Evolutionary conservation across 2,888 invertebrate species (phyloP).

Genomic region (Rhyacophila evoluta): DNA sequence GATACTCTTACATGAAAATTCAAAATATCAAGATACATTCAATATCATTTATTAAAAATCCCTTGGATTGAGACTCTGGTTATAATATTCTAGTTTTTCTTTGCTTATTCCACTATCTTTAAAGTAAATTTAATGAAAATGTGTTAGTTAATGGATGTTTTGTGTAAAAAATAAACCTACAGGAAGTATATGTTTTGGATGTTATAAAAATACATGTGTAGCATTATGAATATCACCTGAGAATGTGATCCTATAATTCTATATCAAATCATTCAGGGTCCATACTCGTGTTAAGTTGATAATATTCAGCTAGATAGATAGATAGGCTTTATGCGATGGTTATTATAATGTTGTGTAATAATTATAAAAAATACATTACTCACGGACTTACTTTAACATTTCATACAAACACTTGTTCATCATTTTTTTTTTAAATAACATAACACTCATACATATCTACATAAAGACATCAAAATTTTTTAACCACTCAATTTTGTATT

Average conservation of each 20-base stretch:
- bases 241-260: constrained; percentile 1
- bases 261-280: constrained; percentile 24
- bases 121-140: background rate
- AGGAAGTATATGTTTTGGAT: background rate
- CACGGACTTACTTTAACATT: background rate
- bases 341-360: background rate
- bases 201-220: constrained; percentile 12
- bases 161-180: background rate
- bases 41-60: too few relatives aligned
- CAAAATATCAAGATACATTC: too few relatives aligned
- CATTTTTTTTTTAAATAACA: too few relatives aligned
- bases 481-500: too few relatives aligned
- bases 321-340: background rate
- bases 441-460: too few relatives aligned
- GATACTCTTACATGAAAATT: too few relatives aligned
- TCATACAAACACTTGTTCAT: background rate
- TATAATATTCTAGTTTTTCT: too few relatives aligned
- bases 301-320: background rate
- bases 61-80: too few relatives aligned
- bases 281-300: background rate
- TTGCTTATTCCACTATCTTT: background rate
- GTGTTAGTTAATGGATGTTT: constrained; percentile 16
- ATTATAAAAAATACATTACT: background rate
- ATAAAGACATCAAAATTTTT: too few relatives aligned
- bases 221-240: background rate